Evolutionary conservation across 2,113 vertebrate species (phyloP), one percentile per base, ranked within the genome.

Genomic region (Rhinogobius similis): DNA sequence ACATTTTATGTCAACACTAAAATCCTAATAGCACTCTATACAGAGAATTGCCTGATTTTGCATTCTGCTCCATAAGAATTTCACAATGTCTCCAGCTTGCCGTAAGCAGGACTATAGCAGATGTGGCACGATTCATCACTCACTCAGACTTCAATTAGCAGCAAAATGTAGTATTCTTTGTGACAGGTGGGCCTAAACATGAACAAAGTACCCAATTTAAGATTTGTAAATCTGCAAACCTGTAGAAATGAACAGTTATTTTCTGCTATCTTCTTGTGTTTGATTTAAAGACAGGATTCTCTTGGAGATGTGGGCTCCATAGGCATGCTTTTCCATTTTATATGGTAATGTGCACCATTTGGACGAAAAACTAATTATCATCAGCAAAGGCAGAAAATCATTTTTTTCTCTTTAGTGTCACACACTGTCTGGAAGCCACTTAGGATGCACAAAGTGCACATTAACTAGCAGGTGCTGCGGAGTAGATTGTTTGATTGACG

Each of bases 401-500:
- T 62, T 39, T 38, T 62, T 63, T 39, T 63, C 10, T 41, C 36
- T 63, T 41, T 24, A 63, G 36, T 63, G 61, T 41, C 61, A 63
- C 38, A 63, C 21, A 63, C 58, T 61, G 58, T 36, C 58, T 61
- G 20, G 61, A 39, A 63, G 50, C 4, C 26, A 27, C 43, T 64
- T 16, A 38, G 9, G 26, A 73, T 20, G 27, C 41, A 29, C 10
- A 68, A 24, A 59, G 36, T 29, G 20, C 23, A 13, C 18, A 38
- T 18, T 55, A 16, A 70, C 44, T 12, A 16, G 68, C 75, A 81
- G 69, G 58, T 80, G 71, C 10, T 38, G 27, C 29, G 6, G 24
- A 20, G 75, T 66, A 68, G 67, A 58, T 68, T 52, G 56, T 48
- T 59, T 61, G 71, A 75, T 79, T 69, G 69, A 72, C 63, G 21